Conservation (phyloP, 2,113 vertebrate genomes). For the Apeltes quadracus region DNA sequence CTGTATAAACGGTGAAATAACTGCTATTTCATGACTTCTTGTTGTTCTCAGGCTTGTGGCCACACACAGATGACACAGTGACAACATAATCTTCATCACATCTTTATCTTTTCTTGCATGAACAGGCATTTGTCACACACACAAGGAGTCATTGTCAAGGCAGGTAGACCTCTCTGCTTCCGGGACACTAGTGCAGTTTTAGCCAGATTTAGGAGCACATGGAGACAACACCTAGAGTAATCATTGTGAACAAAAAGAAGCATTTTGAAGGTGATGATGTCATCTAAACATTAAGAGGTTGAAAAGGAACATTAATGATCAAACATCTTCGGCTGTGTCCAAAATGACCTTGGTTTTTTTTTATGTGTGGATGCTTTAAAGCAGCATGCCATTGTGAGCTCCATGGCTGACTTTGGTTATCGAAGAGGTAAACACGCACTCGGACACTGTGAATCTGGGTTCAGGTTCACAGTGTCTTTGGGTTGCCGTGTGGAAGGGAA, state of each 20-base stretch:
- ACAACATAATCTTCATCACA: background rate
- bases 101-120: no score
- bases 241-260: background rate
- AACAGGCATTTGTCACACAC: no score
- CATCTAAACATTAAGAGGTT: background rate
- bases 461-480: slow-evolving; percentile 15
- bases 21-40: background rate
- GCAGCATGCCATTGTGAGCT: background rate
- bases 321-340: background rate
- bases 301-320: background rate
- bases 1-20: background rate
- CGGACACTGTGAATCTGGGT: slow-evolving; percentile 32
- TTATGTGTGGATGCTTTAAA: background rate
- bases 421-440: slow-evolving; percentile 32
- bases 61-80: background rate
- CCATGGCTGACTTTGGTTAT: slow-evolving; percentile 1
- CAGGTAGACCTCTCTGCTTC: no score
- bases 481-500: slow-evolving; percentile 16
- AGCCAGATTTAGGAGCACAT: background rate
- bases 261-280: background rate
- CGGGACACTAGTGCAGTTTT: no score
- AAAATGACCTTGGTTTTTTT: background rate
- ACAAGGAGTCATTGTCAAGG: no score
- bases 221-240: no score
- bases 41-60: background rate